Evolutionary conservation across 2,797 vertebrate genomes (phyloP), one percentile per base, ranked within the genome.

Genomic region (Sebastes paucispinis): DNA sequence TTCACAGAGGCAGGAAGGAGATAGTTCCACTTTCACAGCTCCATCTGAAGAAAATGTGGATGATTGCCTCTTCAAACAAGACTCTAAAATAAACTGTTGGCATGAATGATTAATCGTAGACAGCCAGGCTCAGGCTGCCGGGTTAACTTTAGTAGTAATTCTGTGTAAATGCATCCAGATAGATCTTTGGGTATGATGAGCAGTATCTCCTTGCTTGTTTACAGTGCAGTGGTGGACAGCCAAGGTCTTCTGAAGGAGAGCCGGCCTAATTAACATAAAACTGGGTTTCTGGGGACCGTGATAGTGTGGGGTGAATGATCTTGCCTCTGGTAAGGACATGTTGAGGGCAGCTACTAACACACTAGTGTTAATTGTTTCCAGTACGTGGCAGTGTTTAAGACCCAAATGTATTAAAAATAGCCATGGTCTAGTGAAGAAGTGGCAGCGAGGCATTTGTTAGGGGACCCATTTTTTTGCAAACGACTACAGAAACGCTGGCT

Each of bases 221-320:
- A 96, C 94, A 81, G 75, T 74, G 80, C 95, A 96, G 95, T 94
- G 95, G 91, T 96, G 94, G 96, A 93, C 94, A 94, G 93, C 93
- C 97, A 97, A 98, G 97, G 97, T 97, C 97, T 94, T 94, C 82
- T 95, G 95, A 98, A 99, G 98, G 97, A 96, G 97, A 97, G 75
- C 87, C 89, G 94, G 94, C 96, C 96, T 94, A 97, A 98, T 98
- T 98, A 98, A 94, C 96, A 97, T 97, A 97, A 96, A 96, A 95
- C 91, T 89, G 83, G 95, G 93, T 96, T 97, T 95, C 92, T 86
- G 88, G 95, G 94, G 93, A 93, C 90, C 85, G 22, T 31, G 85
- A 85, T 83, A 76, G 95, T 93, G 92, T 95, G 94, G 95, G 95
- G 94, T 95, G 95, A 94, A 93, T 83, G 69, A 92, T 97, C 95